Conservation (phyloP, 2,113 vertebrate species). For the Bagarius yarrelli region DNA sequence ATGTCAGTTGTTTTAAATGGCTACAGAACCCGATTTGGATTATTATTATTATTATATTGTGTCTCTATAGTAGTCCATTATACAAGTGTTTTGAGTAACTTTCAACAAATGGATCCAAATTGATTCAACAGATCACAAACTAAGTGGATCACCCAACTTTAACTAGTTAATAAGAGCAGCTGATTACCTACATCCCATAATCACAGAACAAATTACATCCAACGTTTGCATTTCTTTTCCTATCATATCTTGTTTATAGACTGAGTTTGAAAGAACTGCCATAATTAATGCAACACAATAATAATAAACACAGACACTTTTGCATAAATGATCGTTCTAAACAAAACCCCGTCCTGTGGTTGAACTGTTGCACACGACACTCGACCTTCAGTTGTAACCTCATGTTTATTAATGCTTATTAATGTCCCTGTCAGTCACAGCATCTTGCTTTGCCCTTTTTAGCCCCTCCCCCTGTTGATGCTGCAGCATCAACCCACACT, state of each 20-base stretch:
- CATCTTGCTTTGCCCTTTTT: slow-evolving; percentile 9
- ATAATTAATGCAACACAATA: not conserved
- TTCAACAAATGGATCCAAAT: too few species aligned
- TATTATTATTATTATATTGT: too few species aligned
- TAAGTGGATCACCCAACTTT: too few species aligned
- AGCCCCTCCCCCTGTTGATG: slow-evolving; percentile 24
- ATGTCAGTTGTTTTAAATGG: too few species aligned
- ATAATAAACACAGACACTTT: too few species aligned
- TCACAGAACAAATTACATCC: not conserved
- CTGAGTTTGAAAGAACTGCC: not conserved
- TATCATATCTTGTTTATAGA: not conserved
- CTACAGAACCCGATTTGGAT: too few species aligned
- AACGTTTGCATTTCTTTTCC: not conserved
- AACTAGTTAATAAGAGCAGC: not conserved
- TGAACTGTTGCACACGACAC: not conserved
- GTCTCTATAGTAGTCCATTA: too few species aligned
- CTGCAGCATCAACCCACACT: slow-evolving; percentile 15
- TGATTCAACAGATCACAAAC: too few species aligned
- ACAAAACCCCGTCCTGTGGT: too few species aligned
- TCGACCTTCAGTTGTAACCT: slow-evolving; percentile 15
- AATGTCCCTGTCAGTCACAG: not conserved
- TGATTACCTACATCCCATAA: not conserved
- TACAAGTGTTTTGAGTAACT: too few species aligned
- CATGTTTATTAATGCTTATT: slow-evolving; percentile 3
- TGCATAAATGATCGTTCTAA: too few species aligned